phyloP scores from a whole-genome alignment of 2,888 invertebrate genomes.

The Drosophila phalerata region DNA sequence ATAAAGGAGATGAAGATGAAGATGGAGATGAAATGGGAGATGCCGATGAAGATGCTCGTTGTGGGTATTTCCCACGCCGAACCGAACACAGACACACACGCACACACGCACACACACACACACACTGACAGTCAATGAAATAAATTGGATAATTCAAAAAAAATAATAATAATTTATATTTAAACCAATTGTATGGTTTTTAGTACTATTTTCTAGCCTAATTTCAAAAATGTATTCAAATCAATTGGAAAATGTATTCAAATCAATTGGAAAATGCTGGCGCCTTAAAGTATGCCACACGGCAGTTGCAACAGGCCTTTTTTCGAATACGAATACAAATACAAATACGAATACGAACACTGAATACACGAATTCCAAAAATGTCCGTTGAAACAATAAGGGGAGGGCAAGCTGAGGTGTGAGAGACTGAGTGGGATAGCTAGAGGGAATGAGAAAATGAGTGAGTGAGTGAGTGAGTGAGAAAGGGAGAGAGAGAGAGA shows the following conservation, averaged over 20 bases:
- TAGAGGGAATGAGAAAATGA: neutral
- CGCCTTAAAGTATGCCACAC: slow-evolving; percentile 28
- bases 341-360: neutral
- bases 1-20: neutral
- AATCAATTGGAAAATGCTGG: neutral
- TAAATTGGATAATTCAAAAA: too few species aligned
- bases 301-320: slow-evolving; percentile 53
- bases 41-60: slow-evolving; percentile 5
- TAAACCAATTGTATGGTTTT: neutral
- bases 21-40: neutral
- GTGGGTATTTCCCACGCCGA: slow-evolving; percentile 50
- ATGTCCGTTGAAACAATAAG: slow-evolving; percentile 25
- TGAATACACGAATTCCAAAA: slow-evolving; percentile 14
- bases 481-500: neutral
- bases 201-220: neutral
- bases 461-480: neutral
- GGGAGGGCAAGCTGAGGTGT: neutral
- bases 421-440: neutral
- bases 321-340: neutral
- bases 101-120: neutral
- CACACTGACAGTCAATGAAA: neutral
- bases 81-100: slow-evolving; percentile 6
- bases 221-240: neutral
- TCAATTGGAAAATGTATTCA: neutral
- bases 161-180: neutral